These are phyloP conservation scores for Actias luna DNA, from an alignment of 2,888 invertebrate genomes.

Conservation along the genomic window DNA sequence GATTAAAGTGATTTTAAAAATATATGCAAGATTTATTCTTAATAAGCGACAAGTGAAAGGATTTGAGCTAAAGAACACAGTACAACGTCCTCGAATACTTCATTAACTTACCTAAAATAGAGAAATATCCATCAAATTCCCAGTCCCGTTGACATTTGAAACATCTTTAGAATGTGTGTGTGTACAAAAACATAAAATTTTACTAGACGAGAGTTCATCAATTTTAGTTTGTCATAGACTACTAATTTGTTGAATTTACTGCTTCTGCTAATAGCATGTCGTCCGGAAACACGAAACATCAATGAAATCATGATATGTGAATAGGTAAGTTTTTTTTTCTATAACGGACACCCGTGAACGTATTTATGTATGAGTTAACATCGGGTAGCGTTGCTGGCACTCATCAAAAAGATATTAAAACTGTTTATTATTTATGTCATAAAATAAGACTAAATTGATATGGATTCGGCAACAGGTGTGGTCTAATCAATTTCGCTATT, in stretches of 20 bases:
- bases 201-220: constrained; percentile 63
- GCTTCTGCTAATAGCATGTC: constrained; percentile 65
- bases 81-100: neutral
- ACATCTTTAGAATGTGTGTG: constrained; percentile 64
- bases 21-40: neutral
- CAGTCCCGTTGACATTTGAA: constrained; percentile 65
- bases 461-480: constrained; percentile 45
- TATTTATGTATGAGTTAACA: constrained; percentile 75
- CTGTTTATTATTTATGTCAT: constrained; percentile 53
- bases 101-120: constrained; percentile 37
- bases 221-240: constrained; percentile 77
- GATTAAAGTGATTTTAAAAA: neutral
- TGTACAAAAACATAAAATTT: constrained; percentile 59
- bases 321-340: constrained; percentile 32
- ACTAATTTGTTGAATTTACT: constrained; percentile 79
- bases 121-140: constrained; percentile 44
- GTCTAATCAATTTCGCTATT: constrained; percentile 40
- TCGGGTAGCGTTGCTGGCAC: constrained; percentile 54
- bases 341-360: constrained; percentile 48
- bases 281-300: constrained; percentile 76
- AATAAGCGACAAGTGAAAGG: neutral
- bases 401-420: constrained; percentile 65
- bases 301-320: constrained; percentile 59
- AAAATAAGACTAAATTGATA: constrained; percentile 17
- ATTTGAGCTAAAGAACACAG: neutral